Evolutionary conservation across 2,113 vertebrate species (phyloP), one percentile per base, ranked within the genome.

Genomic region (Piaya cayana): DNA sequence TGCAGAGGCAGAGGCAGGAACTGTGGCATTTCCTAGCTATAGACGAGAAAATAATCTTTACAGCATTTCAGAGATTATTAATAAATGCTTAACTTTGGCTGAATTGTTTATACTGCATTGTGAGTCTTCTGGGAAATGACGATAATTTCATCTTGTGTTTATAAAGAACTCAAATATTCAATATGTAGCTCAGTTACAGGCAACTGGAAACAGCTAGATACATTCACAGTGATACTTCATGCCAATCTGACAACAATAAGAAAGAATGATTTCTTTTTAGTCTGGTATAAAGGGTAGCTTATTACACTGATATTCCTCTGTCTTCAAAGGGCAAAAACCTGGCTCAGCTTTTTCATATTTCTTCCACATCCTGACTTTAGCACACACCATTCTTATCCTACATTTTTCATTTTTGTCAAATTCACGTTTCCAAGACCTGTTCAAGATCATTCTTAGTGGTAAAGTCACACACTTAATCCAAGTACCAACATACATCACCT

Each of bases 261-360:
- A 81, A 93, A 92, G 68, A 94, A 92, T 39, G 3, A 93, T 62
- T 94, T 74, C 63, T 88, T 90, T 96, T 90, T 68, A 95, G 87
- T 68, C 82, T 91, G 11, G 18, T 70, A 88, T 71, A 96, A 96
- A 95, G 69, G 32, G n/a, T 29, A 94, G 75, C 52, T 95, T 82
- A 75, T 76, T 76, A 90, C 68, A 82, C 86, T 86, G 86, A 68
- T 36, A 26, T 77, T 81, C 43, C 34, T 43, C 82, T 78, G 45
- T 84, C 94, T 90, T 85, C 82, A 95, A 90, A 91, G 91, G 77
- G 78, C 92, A 96, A 94, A 94, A 96, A 52, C 80, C 79, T 95
- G 92, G 91, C 81, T 90, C 60, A 79, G 63, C 58, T 87, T 82
- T 80, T 65, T 62, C 83, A 67, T 32, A 47, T 86, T 83, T 81